Base-by-base conservation (phyloP, 1,140 invertebrate species). In the Copidosoma floridanum region DNA sequence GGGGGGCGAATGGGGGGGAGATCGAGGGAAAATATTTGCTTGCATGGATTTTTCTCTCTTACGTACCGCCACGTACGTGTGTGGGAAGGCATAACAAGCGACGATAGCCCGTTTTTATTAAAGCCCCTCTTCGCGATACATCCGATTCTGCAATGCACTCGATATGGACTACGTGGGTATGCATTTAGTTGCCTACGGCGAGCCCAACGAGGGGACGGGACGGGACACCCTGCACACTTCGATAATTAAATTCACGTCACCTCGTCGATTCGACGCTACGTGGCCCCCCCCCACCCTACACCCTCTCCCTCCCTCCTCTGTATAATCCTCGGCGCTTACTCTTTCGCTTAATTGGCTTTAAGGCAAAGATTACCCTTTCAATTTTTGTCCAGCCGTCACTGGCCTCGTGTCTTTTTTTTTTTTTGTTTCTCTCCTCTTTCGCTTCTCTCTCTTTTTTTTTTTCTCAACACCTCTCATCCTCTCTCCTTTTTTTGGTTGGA, bases 21-120 rank as follows among this genome's bases (percentile, higher is more conserved):
- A 41, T 27, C 20, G 68, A 65, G 70, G 67, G n/a, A n/a, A 73
- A 77, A 76, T 74, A 77, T 78, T 77, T 73, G 69, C 71, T 63
- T 32, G 51, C 68, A 69, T 71, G 71, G 73, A 77, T 76, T 78
- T 75, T 71, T 70, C 72, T 72, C 70, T 74, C n/a, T n/a, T n/a
- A n/a, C n/a, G n/a, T n/a, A n/a, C n/a, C n/a, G n/a, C n/a, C n/a
- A n/a, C n/a, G n/a, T n/a, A n/a, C n/a, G n/a, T n/a, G n/a, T n/a
- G n/a, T n/a, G n/a, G n/a, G n/a, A n/a, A n/a, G n/a, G n/a, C n/a
- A n/a, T n/a, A n/a, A n/a, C n/a, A n/a, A 71, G 71, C 58, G 68
- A 67, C 67, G 61, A 64, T 69, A 60, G 65, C n/a, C n/a, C n/a
- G 57, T 68, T 72, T 70, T 72, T 69, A 76, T 73, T 74, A 73